phyloP scores from a whole-genome alignment of 2,888 invertebrate genomes.

The Automeris io region DNA sequence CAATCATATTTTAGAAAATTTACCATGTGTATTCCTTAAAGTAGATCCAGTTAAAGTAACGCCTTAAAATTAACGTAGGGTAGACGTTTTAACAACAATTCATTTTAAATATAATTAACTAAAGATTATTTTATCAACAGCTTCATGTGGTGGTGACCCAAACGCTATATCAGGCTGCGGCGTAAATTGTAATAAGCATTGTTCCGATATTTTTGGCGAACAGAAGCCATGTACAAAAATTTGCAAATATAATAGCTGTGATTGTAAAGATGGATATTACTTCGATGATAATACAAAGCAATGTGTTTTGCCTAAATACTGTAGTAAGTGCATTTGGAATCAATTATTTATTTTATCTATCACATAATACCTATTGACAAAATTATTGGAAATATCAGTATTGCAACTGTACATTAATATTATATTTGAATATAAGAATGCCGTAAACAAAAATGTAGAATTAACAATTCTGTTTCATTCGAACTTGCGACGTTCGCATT shows the following conservation, averaged over 20 bases:
- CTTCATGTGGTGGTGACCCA: slow-evolving; percentile 23
- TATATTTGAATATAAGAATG: too few relatives aligned
- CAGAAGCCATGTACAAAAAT: slow-evolving; percentile 11
- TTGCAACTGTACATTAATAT: too few relatives aligned
- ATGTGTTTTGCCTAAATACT: slow-evolving; percentile 24
- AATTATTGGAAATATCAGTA: too few relatives aligned
- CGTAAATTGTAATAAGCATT: slow-evolving; percentile 22
- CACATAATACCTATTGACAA: too few relatives aligned
- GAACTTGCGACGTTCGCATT: too few relatives aligned
- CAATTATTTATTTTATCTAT: too few relatives aligned
- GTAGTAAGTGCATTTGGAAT: slow-evolving; percentile 27
- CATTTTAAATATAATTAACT: too few relatives aligned
- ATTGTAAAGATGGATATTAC: slow-evolving; percentile 20
- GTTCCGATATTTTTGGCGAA: slow-evolving; percentile 18
- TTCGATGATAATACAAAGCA: slow-evolving; percentile 13
- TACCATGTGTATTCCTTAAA: slow-evolving; percentile 6
- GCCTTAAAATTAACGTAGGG: slow-evolving; percentile 15
- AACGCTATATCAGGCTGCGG: slow-evolving; percentile 28
- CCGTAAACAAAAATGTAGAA: too few relatives aligned
- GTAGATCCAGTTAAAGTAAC: slow-evolving; percentile 16
- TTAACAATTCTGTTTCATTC: too few relatives aligned
- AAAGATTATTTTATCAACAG: slow-evolving; percentile 11
- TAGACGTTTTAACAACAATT: slow-evolving; percentile 17
- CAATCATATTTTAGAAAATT: not conserved
- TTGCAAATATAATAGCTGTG: slow-evolving; percentile 20